These are phyloP conservation scores for Xyrauchen texanus DNA, from an alignment of 2,113 vertebrate species.

Conservation along the genomic window DNA sequence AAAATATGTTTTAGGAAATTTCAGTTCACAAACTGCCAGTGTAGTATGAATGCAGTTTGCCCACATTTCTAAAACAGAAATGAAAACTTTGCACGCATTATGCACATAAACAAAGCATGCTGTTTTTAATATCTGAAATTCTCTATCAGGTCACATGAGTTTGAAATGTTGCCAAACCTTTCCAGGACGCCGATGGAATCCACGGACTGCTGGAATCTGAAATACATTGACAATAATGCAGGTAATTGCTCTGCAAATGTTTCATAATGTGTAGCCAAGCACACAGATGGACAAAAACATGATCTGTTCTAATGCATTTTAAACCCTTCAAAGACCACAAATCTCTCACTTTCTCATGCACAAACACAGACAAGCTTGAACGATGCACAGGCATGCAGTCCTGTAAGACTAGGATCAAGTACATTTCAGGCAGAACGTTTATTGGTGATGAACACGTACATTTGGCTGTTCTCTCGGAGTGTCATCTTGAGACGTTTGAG, in stretches of 20 bases:
- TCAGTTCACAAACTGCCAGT: no score
- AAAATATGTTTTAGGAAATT: no score
- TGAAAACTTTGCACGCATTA: neutral
- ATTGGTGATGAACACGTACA: neutral
- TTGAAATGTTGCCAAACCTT: constrained; percentile 77
- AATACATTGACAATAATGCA: constrained; percentile 24
- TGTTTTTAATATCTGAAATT: neutral
- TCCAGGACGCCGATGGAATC: constrained; percentile 87
- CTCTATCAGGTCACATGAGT: neutral
- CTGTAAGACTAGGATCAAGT: no score
- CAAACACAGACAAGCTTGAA: neutral
- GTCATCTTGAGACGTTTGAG: no score
- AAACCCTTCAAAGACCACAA: neutral
- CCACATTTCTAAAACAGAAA: no score
- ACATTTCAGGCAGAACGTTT: no score
- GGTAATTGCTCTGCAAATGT: neutral
- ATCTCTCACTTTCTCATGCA: neutral
- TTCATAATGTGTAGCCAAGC: neutral
- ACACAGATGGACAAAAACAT: no score
- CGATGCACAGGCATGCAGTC: neutral
- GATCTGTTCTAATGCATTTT: neutral
- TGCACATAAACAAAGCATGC: neutral
- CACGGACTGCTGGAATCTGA: constrained; percentile 61
- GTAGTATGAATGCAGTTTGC: no score
- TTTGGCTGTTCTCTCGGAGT: no score